Conservation (phyloP, 2,113 vertebrate species). For the Suricata suricatta region DNA sequence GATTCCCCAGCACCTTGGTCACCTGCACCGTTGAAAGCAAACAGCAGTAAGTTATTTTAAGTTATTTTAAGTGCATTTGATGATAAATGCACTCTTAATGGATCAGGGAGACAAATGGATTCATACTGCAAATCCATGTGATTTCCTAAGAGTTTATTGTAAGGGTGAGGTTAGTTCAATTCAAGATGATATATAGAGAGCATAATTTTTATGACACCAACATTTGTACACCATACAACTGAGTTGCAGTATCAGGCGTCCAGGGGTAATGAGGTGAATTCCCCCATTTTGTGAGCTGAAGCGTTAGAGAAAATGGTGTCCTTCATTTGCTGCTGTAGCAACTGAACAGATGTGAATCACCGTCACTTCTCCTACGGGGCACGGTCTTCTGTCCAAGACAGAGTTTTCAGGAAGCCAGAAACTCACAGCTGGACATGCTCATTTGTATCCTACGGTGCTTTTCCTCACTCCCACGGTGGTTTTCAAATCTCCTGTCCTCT, state of each 20-base stretch:
- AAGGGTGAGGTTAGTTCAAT: constrained; percentile 26
- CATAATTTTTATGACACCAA: constrained; percentile 47
- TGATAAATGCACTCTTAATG: constrained; percentile 5
- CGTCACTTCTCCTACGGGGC: neutral
- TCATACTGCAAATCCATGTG: neutral
- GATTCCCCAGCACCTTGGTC: neutral
- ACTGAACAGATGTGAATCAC: neutral
- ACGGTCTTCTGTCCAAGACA: neutral
- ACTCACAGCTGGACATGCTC: neutral
- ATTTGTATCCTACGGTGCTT: neutral
- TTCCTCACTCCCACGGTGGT: neutral
- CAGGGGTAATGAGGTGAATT: constrained; percentile 56
- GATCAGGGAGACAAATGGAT: constrained; percentile 45
- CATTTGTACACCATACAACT: constrained; percentile 1
- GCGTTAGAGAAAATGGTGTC: neutral
- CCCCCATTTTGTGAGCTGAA: constrained; percentile 17
- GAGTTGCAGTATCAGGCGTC: constrained; percentile 31
- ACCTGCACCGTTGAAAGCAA: neutral
- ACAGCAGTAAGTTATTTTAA: neutral
- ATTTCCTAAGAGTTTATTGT: constrained; percentile 2
- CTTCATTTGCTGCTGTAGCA: neutral
- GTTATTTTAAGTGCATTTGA: neutral
- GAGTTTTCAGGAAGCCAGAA: neutral
- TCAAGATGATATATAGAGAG: constrained; percentile 17
- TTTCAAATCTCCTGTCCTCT: neutral